Base-by-base conservation (phyloP, 2,113 vertebrate genomes). In the Oncorhynchus gorbuscha region DNA sequence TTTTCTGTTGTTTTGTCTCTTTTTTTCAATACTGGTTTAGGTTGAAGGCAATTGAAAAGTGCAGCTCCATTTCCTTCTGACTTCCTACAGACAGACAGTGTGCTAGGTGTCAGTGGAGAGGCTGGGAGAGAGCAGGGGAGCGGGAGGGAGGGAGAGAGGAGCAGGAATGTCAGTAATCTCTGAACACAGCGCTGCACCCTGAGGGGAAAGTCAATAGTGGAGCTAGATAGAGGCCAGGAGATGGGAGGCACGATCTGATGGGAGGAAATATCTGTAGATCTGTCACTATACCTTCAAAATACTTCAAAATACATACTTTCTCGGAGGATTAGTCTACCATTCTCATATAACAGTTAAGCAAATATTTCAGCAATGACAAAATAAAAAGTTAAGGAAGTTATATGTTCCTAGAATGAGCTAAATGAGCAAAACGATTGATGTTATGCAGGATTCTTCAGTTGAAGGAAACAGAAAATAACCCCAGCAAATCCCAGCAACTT, bases 111-210 rank as follows among this genome's bases (percentile, higher is more conserved):
- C 66, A 68, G 26, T 45, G 55, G 35, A 76, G 83, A 16, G 45
- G 28, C 49, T 49, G 75, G 69, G 75, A 48, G 77, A 84, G 83
- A 85, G 59, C 59, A 62, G 39, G 9, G 39, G 39, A 45, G 64
- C 69, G 74, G 74, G 78, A 76, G 79, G 74, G 78, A 76, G 79
- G 45, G 83, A 80, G 73, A 84, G 82, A 81, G 82, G 81, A 80
- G 84, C 81, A 89, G 78, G 85, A 75, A 83, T 89, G 89, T 90
- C 88, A 84, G 87, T 91, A 91, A 91, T 91, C 88, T 91, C 89
- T 86, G 70, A 88, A 81, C 89, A 90, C 91, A 91, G 86, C 84
- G 67, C 87, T 82, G 81, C 71, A 79, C 81, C 91, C 89, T 76
- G 84, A 87, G 86, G 89, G 88, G 75, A 89, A 90, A 89, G 89